Base-by-base conservation (phyloP, 2,888 invertebrate species). In the Amorpha juglandis region DNA sequence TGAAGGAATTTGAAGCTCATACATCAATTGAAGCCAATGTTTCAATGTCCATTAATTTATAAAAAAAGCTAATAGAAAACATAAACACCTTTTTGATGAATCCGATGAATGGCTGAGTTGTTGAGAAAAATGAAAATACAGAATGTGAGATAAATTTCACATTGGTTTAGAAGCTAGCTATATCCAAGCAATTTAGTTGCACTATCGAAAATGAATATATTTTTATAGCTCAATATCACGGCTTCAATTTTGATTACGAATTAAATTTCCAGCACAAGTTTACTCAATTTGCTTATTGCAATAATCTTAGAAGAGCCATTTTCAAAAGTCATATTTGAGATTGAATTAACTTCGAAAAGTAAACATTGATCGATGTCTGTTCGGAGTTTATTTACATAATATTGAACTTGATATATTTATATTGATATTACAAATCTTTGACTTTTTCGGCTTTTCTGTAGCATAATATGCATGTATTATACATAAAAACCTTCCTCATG, bases 171-270 rank as follows among this genome's bases (percentile, higher is more conserved):
- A 11, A 11, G 9, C 19, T 19, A 16, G 7, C 1, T 48, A 16
- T 16, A 48, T 50, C 19, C 19, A 50, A 50, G 19, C 19, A 19
- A 16, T 50, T 19, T 11, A 19, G 19, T 19, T 50, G 50, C 50
- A 50, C 19, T 19, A 19, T 50, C n/a, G 19, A 50, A 50, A 50
- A 50, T 50, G 19, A 19, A 50, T 50, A 0, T 50, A 50, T 50
- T 50, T 50, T 50, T 50, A 50, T 9, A 50, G 50, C 50, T 50
- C 50, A 50, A 50, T 50, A 19, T 50, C 45, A 45, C 45, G 14
- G 45, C 14, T 45, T 45, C 9, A n/a, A 19, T 19, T 19, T 50
- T 50, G 50, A 50, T 50, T 50, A 19, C 11, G 19, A 50, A 50
- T 50, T 50, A 50, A 50, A 50, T 50, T 50, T 50, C 50, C 50